Evolutionary conservation across 2,888 invertebrate species (phyloP), one percentile per base, ranked within the genome.

Genomic region (Melangyna quadrimaculata): DNA sequence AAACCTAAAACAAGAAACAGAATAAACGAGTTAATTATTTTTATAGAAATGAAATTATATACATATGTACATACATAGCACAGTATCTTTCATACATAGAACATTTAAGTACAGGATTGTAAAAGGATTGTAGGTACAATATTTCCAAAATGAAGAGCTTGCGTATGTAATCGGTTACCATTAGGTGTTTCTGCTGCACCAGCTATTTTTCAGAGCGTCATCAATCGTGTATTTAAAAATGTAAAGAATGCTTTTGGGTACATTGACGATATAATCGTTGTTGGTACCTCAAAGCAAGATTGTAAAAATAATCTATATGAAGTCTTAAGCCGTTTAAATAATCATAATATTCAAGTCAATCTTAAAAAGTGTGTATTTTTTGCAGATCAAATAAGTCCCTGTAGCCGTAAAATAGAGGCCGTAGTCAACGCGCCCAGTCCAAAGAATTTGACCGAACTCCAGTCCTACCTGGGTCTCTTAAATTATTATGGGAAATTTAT

Each of bases 401-500:
- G 55, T 43, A 70, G 55, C 5, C 67, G 67, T 17, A 67, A 67
- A 67, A 55, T 55, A 32, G 17, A 55, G 6, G 45, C 45, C 9
- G n/a, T 69, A 55, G 55, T 57, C 40, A 70, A 70, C 8, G 55
- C 70, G 7, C 55, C 43, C 6, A 55, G 55, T 43, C 70, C 70
- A 12, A 70, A 35, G 8, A 70, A 70, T 55, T 57, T 70, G 19
- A n/a, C 55, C n/a, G 55, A 69, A 19, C 19, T 70, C 3, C 55
- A 70, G 70, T 70, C 70, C 1, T 72, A 59, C 14, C 71, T 71
- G 3, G 71, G 71, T 10, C 71, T 71, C 5, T 71, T 71, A 45
- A 71, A 71, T 12, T 71, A 59, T 10, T 72, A 32, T 5, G 48
- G 59, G 4, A 59, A 59, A 72, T 59, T 48, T 27, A 72, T 72